Evolutionary conservation across 2,113 vertebrate genomes (phyloP), one percentile per base, ranked within the genome.

Genomic region (Cyprinodon brontotheroides): DNA sequence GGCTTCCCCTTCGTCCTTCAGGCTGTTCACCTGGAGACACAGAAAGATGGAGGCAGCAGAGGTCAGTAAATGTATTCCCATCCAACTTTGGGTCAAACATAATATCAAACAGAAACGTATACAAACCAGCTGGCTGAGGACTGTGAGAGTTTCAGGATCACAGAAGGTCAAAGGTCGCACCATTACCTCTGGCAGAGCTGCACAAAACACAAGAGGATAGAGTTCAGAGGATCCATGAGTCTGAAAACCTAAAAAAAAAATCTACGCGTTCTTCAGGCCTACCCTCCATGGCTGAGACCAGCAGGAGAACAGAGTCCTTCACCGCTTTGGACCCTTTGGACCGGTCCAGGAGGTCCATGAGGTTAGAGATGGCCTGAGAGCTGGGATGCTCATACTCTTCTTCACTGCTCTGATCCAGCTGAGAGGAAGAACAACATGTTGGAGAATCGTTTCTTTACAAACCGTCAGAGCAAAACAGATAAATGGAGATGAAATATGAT

Each of bases 1-100:
- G 47, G 20, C 71, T 29, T 2, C 22, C 14, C 9, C 15, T 0
- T 47, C 15, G n/a, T 61, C 12, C 72, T 47, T 60, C 53, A 67
- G 72, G 3, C 63, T 22, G 4, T 60, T 22, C 72, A 74, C 72
- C 72, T 74, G 53, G 11, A 67, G 61, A 65, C 47, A 15, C 15
- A 53, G 0, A 22, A 3, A 4, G 7, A 8, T 17, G 14, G 15
- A 53, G 50, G 22, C 66, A 68, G 65, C n/a, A 12, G 41, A 17
- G 45, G 43, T 20, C 64, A 67, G 48, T 50, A 17, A 17, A 17
- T 17, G 7, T 5, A 3, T 4, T 20, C 15, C 17, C 15, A 41
- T 41, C 4, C 40, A 29, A 29, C 29, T 29, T 41, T 41, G 4
- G 40, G 40, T 41, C 4, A 41, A 41, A 41, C 40, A 9, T 15